phyloP scores from a whole-genome alignment of 2,113 vertebrate genomes.

The Lagopus muta region DNA sequence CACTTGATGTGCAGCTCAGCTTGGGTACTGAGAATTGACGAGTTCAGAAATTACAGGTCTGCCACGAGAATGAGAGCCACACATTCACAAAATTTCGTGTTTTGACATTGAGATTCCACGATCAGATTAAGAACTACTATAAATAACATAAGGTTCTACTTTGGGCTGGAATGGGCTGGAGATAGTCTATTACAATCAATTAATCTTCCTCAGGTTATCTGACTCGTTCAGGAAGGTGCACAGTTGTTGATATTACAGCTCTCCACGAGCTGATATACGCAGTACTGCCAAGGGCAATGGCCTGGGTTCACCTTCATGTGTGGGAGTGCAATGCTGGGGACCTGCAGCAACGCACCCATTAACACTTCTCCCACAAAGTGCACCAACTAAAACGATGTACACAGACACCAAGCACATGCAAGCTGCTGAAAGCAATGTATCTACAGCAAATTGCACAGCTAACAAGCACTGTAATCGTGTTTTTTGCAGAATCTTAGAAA shows the following conservation, averaged over 20 bases:
- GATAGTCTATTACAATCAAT: conserved; percentile 1
- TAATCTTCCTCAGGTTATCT: not conserved
- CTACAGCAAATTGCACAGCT: not conserved
- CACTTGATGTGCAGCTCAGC: not conserved
- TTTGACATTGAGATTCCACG: not conserved
- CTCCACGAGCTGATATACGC: not conserved
- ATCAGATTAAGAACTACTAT: not conserved
- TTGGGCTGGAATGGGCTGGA: not conserved
- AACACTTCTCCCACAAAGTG: rapidly evolving
- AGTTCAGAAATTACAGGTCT: not conserved
- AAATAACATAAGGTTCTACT: not conserved
- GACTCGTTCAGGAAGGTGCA: not conserved
- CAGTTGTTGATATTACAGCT: not conserved
- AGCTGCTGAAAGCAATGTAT: not conserved
- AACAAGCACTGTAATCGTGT: not conserved
- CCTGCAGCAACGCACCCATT: rapidly evolving
- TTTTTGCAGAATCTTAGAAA: conserved; percentile 10
- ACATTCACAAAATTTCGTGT: not conserved
- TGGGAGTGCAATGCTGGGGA: rapidly evolving
- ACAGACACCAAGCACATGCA: not conserved
- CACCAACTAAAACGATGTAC: not conserved
- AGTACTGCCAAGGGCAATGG: not conserved
- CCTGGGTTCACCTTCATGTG: rapidly evolving
- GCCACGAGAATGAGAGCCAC: not conserved
- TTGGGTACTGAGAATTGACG: not conserved